Evolutionary conservation across 2,888 invertebrate genomes (phyloP).

Genomic region (Andricus quercusramuli): DNA sequence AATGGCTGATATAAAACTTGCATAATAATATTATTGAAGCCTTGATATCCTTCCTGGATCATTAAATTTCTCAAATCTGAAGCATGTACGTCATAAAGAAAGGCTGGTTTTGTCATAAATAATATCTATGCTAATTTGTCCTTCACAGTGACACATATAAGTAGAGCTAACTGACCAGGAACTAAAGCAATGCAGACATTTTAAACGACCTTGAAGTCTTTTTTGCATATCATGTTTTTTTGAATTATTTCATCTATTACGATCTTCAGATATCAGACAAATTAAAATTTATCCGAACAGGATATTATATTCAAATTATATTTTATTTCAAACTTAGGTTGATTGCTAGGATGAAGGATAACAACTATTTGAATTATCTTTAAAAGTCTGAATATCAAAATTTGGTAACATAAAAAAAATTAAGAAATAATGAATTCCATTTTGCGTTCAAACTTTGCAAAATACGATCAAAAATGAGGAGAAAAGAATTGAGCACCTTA

Average conservation of each 20-base stretch:
- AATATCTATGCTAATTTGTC: slow-evolving; percentile 17
- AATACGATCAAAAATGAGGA: no score
- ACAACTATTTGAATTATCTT: no score
- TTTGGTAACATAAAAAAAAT: no score
- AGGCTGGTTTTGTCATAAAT: slow-evolving; percentile 10
- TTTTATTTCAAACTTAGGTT: not conserved
- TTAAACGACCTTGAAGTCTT: not conserved
- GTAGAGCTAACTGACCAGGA: not conserved
- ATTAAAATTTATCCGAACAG: no score
- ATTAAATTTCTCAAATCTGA: slow-evolving; percentile 8
- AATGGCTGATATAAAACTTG: not conserved
- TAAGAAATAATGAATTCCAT: no score
- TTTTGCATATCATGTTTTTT: not conserved
- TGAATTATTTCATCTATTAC: not conserved
- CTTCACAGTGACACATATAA: slow-evolving; percentile 5
- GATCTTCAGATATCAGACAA: not conserved
- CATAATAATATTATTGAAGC: not conserved
- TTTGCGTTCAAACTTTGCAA: no score
- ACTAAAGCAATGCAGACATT: not conserved
- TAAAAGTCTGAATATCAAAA: no score
- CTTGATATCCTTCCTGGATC: slow-evolving; percentile 21
- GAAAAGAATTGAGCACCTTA: no score
- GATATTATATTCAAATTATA: no score
- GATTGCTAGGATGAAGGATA: no score
- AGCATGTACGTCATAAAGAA: slow-evolving; percentile 3